Conservation (phyloP, 2,797 vertebrate species). For the Eutrigla gurnardus region DNA sequence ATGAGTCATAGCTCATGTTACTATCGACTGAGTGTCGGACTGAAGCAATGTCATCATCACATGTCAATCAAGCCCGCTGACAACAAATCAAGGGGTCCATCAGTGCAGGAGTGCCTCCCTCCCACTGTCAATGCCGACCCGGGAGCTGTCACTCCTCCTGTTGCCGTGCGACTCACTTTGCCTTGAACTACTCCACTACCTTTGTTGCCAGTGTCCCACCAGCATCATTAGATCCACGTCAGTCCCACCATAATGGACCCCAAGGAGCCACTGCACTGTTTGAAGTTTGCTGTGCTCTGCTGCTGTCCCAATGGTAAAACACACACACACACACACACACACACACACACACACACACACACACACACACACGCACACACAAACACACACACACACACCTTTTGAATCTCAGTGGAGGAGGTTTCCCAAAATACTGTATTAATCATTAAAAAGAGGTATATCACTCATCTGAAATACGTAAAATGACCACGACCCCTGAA, state of each 20-base stretch:
- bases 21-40: not conserved
- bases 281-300: slow-evolving; percentile 44
- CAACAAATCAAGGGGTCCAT: slow-evolving; percentile 34
- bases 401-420: too few relatives aligned
- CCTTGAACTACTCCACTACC: slow-evolving; percentile 42
- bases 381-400: not conserved
- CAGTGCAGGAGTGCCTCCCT: slow-evolving; percentile 36
- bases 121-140: slow-evolving; percentile 31
- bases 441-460: not conserved
- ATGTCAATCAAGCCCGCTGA: slow-evolving; percentile 44
- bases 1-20: not conserved
- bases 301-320: slow-evolving; percentile 14
- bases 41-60: slow-evolving; percentile 12
- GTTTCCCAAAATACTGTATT: not conserved
- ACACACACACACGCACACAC: slow-evolving; percentile 15
- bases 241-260: slow-evolving; percentile 31
- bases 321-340: slow-evolving; percentile 11
- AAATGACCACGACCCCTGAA: not conserved
- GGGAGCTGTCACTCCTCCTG: slow-evolving; percentile 58
- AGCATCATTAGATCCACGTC: slow-evolving; percentile 54
- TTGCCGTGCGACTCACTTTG: slow-evolving; percentile 25
- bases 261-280: slow-evolving; percentile 40
- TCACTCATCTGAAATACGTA: not conserved
- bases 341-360: not conserved
- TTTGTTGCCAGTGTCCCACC: slow-evolving; percentile 39